Conservation (phyloP, 2,797 vertebrate species). For the Phoebastria nigripes region DNA sequence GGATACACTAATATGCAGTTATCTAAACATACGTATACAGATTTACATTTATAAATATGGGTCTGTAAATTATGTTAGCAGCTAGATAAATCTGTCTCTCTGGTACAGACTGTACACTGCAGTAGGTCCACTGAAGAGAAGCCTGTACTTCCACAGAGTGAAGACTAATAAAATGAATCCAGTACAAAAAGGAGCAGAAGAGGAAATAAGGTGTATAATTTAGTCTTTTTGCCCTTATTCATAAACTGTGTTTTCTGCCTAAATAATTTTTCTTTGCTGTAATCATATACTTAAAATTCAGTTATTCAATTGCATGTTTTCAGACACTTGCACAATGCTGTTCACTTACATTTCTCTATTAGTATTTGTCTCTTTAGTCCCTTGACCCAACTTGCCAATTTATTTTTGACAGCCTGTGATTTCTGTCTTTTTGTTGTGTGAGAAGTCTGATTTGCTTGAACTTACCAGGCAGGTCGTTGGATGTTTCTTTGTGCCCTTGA, state of each 20-base stretch:
- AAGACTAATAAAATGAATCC: background rate
- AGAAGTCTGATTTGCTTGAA: background rate
- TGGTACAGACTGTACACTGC: background rate
- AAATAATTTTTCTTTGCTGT: background rate
- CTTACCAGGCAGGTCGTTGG: background rate
- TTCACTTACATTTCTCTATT: background rate
- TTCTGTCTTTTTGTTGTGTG: background rate
- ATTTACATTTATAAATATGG: background rate
- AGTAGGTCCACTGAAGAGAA: background rate
- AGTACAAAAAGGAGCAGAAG: background rate
- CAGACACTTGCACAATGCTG: background rate
- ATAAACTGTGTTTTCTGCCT: background rate
- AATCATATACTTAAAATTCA: background rate
- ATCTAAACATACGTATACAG: background rate
- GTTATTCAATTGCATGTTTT: background rate
- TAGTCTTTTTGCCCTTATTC: background rate
- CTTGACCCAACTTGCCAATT: background rate
- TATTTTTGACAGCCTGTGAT: background rate
- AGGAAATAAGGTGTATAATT: background rate
- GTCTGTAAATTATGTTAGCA: background rate
- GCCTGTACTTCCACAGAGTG: background rate
- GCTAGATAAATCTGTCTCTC: background rate
- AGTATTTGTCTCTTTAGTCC: background rate
- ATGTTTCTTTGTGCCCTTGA: background rate
- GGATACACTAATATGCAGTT: background rate